Percentiles rank a stretch among this genome's conserved stretches.
Evolutionary conservation across 1,140 invertebrate species (phyloP).

Genomic region (Rhagoletis zephyria): DNA sequence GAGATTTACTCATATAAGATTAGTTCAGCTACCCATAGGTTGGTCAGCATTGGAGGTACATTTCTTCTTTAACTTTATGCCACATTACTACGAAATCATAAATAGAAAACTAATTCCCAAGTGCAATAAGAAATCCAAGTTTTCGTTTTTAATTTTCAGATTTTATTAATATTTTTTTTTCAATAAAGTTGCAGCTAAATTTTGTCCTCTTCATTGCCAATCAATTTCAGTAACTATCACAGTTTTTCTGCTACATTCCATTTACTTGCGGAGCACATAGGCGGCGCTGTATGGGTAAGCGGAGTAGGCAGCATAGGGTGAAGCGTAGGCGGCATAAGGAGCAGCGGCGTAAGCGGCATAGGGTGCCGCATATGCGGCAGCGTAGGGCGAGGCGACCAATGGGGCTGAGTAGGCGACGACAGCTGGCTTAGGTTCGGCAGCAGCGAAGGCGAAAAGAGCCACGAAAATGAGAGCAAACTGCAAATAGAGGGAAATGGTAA

Average conservation of each 20-base stretch:
- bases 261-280: slow-evolving; percentile 56
- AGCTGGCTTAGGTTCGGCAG: slow-evolving; percentile 17
- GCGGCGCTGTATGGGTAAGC: slow-evolving; percentile 57
- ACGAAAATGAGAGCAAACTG: slow-evolving; percentile 70
- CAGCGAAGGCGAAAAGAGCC: slow-evolving; percentile 22
- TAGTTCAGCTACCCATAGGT: too few relatives aligned
- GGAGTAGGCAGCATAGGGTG: slow-evolving; percentile 50
- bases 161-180: too few relatives aligned
- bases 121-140: too few relatives aligned
- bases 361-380: slow-evolving; percentile 61
- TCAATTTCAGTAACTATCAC: neutral
- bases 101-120: too few relatives aligned
- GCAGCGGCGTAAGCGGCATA: slow-evolving; percentile 60
- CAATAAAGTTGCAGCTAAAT: too few relatives aligned
- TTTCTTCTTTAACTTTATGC: too few relatives aligned
- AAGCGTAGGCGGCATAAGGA: slow-evolving; percentile 55
- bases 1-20: too few relatives aligned
- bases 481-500: neutral
- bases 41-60: too few relatives aligned
- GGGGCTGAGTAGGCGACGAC: slow-evolving; percentile 10
- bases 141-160: too few relatives aligned
- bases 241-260: neutral
- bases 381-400: slow-evolving; percentile 61
- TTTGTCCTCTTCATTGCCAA: neutral
- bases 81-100: too few relatives aligned